These are phyloP conservation scores for Thereva unica DNA, from an alignment of 2,888 invertebrate species.

Conservation along the genomic window DNA sequence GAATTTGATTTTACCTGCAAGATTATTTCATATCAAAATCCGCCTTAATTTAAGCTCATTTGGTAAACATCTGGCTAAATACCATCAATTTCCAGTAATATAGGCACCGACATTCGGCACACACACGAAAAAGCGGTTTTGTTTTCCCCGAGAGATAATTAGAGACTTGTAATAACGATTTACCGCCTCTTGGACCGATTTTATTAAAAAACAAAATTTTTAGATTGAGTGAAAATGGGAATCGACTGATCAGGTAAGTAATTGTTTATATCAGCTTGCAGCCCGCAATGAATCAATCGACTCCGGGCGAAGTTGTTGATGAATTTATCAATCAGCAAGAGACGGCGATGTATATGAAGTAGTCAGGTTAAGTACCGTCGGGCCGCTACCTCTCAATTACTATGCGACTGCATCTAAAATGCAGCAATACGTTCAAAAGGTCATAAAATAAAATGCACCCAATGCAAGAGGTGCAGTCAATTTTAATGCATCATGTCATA, in stretches of 20 bases:
- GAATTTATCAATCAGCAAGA: conserved; percentile 2
- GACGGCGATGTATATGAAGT: too few species aligned
- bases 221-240: background rate
- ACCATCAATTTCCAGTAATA: too few species aligned
- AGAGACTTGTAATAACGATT: too few species aligned
- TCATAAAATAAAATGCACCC: conserved; percentile 10
- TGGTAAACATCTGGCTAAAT: too few species aligned
- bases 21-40: too few species aligned
- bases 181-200: too few species aligned
- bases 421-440: background rate
- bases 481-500: conserved; percentile 28
- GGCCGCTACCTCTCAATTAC: conserved; percentile 15
- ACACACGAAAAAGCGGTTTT: too few species aligned
- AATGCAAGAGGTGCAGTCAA: conserved; percentile 14
- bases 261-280: too few species aligned
- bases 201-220: background rate
- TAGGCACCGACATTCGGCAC: too few species aligned
- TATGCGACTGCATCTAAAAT: background rate
- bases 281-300: background rate
- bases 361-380: background rate
- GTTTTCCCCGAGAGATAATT: too few species aligned
- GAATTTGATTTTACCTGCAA: too few species aligned
- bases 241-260: background rate
- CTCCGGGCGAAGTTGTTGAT: background rate
- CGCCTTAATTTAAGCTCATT: too few species aligned